Evolutionary conservation across 2,888 invertebrate genomes (phyloP).

Genomic region (Pandemis heparana): DNA sequence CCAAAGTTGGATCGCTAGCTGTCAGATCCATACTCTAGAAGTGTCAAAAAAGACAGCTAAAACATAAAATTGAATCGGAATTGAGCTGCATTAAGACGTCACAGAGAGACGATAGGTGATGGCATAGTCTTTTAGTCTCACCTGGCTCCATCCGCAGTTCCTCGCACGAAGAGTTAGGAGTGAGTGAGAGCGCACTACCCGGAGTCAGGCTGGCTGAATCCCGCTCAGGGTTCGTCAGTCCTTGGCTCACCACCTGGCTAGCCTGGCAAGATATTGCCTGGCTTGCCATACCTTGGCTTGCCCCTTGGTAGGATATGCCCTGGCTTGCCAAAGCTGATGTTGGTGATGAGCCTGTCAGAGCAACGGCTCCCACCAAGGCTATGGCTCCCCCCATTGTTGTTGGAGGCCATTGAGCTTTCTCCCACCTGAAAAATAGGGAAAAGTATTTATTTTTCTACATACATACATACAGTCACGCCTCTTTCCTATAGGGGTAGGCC

Average conservation of each 20-base stretch:
- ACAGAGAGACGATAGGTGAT: no score
- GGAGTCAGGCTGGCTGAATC: conserved; percentile 85
- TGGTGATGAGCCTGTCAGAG: conserved; percentile 83
- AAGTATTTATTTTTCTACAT: no score
- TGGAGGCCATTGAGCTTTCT: conserved; percentile 87
- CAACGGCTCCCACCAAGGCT: conserved; percentile 76
- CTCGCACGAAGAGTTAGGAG: conserved; percentile 91
- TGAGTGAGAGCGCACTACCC: conserved; percentile 87
- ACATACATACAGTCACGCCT: no score
- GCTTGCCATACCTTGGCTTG: neutral
- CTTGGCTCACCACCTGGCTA: neutral
- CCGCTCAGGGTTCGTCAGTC: conserved; percentile 75
- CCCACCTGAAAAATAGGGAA: conserved; percentile 87
- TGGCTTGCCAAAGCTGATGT: conserved; percentile 50
- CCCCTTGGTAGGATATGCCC: neutral
- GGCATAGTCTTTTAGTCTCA: conserved; percentile 46
- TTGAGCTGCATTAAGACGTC: no score
- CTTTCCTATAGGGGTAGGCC: no score
- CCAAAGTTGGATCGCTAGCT: no score
- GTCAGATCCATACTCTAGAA: no score
- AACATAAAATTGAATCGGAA: no score
- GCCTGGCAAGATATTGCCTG: neutral
- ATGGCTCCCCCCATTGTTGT: conserved; percentile 76
- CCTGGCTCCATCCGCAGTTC: conserved; percentile 84
- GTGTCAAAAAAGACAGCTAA: no score